A percentile compares a stretch with the other conserved stretches of the same genome.
These are phyloP conservation scores for Elysia crispata DNA, from an alignment of 2,888 invertebrate species.

Conservation along the genomic window DNA sequence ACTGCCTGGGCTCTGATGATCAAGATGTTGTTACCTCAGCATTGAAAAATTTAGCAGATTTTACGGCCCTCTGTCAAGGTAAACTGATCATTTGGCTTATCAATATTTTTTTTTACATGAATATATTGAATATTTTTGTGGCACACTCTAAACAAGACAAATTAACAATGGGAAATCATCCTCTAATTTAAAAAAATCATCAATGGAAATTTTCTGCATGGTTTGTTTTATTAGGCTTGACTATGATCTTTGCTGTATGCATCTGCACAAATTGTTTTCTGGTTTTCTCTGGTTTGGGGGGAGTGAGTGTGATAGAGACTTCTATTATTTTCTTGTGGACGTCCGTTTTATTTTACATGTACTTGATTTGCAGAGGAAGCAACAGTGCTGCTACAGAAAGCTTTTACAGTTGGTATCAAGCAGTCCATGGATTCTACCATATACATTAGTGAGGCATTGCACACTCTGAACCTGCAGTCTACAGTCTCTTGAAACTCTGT, in stretches of 20 bases:
- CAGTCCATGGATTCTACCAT: constrained; percentile 87
- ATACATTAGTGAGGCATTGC: constrained; percentile 88
- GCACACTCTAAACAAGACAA: no score
- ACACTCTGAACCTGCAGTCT: constrained; percentile 87
- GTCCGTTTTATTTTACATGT: not conserved
- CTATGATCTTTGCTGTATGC: no score
- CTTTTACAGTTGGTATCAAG: constrained; percentile 89
- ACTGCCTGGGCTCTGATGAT: constrained; percentile 88
- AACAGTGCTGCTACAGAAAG: constrained; percentile 85
- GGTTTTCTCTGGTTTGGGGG: no score
- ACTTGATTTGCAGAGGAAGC: constrained; percentile 84
- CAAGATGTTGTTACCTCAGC: constrained; percentile 88
- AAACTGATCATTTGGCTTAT: constrained; percentile 17
- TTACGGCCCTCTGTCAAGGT: constrained; percentile 83
- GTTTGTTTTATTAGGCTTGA: no score
- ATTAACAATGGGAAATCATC: no score
- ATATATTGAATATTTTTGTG: not conserved
- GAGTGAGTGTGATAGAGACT: no score
- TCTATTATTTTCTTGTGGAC: not conserved
- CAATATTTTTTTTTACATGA: not conserved
- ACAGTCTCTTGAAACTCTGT: not conserved
- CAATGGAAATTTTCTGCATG: no score
- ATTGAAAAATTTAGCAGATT: constrained; percentile 89
- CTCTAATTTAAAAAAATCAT: no score
- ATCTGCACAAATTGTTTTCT: no score